These are phyloP conservation scores for Cartodere bifasciata DNA, from an alignment of 2,888 invertebrate species.

Conservation along the genomic window DNA sequence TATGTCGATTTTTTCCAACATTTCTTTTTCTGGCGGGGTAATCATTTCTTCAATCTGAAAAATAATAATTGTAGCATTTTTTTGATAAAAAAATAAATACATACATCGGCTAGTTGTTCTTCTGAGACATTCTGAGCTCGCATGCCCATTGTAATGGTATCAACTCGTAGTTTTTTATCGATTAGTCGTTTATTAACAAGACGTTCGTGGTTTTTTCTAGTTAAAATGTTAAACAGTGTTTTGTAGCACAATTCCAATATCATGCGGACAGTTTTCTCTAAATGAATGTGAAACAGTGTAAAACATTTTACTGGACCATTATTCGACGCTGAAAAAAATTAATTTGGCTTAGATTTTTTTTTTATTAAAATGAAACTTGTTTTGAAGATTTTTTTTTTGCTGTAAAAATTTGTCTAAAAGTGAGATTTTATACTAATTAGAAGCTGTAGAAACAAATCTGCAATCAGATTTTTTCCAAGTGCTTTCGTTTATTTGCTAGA, in stretches of 20 bases:
- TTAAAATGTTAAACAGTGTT: slow-evolving; percentile 55
- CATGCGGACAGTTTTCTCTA: slow-evolving; percentile 55
- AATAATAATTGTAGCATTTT: slow-evolving; percentile 11
- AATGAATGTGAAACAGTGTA: slow-evolving; percentile 62
- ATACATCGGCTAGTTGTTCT: slow-evolving; percentile 68
- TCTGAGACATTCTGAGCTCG: slow-evolving; percentile 64
- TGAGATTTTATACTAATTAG: too few species aligned
- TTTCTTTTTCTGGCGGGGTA: slow-evolving; percentile 70
- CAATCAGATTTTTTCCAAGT: too few species aligned
- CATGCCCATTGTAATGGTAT: slow-evolving; percentile 69
- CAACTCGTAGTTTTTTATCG: slow-evolving; percentile 76
- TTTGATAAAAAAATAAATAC: slow-evolving; percentile 15
- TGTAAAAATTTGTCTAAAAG: too few species aligned
- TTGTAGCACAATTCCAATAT: slow-evolving; percentile 58
- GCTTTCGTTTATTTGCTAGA: too few species aligned
- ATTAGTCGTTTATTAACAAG: slow-evolving; percentile 63
- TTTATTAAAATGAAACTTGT: too few species aligned
- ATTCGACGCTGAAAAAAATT: slow-evolving; percentile 42
- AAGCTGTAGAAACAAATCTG: too few species aligned
- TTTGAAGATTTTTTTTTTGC: too few species aligned
- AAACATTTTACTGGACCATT: slow-evolving; percentile 65
- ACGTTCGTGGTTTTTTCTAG: slow-evolving; percentile 50
- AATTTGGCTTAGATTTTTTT: too few species aligned
- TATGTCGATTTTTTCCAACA: slow-evolving; percentile 60
- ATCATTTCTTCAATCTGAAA: slow-evolving; percentile 71